These are phyloP conservation scores for Ataeniobius toweri DNA, from an alignment of 2,797 vertebrate species.

Conservation along the genomic window DNA sequence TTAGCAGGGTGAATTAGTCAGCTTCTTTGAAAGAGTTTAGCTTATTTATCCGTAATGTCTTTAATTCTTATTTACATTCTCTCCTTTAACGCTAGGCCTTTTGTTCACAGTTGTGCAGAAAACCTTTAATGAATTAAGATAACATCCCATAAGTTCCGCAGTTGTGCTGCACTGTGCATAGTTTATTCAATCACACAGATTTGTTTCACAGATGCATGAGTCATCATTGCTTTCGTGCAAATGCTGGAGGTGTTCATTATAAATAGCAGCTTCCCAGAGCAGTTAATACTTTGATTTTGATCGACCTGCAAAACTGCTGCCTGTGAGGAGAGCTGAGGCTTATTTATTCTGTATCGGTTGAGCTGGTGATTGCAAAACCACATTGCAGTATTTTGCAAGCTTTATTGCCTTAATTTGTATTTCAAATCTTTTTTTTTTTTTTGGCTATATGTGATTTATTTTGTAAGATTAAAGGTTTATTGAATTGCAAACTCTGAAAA, in stretches of 20 bases:
- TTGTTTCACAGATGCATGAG: not conserved
- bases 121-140: not conserved
- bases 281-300: not conserved
- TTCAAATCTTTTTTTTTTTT: not conserved
- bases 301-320: not conserved
- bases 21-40: slow-evolving; percentile 24
- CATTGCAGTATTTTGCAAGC: not conserved
- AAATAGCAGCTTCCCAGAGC: not conserved
- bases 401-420: no score
- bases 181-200: not conserved
- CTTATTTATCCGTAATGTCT: slow-evolving; percentile 1
- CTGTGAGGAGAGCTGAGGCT: not conserved
- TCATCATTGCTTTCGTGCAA: not conserved
- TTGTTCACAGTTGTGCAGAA: not conserved
- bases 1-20: slow-evolving; percentile 4
- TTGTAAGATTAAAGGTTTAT: not conserved
- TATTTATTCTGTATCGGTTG: not conserved
- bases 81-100: not conserved
- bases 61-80: no score
- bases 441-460: not conserved
- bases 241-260: not conserved
- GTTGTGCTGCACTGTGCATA: not conserved
- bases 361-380: not conserved
- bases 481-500: not conserved
- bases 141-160: not conserved